Conservation (phyloP, 1,140 invertebrate species). For the Thaumetopoea pityocampa region DNA sequence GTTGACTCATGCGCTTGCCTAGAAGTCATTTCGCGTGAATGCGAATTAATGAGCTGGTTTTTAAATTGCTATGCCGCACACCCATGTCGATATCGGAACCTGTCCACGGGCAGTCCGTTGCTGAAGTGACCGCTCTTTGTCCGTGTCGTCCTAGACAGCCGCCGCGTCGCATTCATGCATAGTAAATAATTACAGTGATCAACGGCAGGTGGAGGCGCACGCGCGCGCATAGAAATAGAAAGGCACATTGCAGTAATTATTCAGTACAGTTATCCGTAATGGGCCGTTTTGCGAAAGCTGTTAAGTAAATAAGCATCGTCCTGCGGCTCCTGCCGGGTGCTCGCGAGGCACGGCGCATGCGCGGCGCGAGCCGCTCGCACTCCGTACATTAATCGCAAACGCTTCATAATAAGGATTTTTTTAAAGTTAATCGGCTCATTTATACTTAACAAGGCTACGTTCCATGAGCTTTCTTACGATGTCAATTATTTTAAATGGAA, state of each 20-base stretch:
- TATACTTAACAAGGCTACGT: conserved; percentile 14
- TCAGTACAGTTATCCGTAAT: conserved; percentile 74
- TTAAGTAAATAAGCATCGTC: conserved; percentile 67
- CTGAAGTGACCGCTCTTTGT: conserved; percentile 66
- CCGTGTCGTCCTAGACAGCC: conserved; percentile 68
- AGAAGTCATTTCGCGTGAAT: conserved; percentile 39
- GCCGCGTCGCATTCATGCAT: conserved; percentile 68
- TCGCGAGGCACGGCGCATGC: conserved; percentile 31
- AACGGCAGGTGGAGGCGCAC: conserved; percentile 66
- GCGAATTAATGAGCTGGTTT: conserved; percentile 59
- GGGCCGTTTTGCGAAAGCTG: conserved; percentile 71
- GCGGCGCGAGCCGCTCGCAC: conserved; percentile 15
- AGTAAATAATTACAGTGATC: conserved; percentile 73
- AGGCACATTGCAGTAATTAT: conserved; percentile 75
- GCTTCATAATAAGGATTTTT: conserved; percentile 35
- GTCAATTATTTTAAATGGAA: conserved; percentile 3
- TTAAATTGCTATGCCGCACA: conserved; percentile 57
- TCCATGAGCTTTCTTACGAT: conserved; percentile 5
- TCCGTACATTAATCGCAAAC: conserved; percentile 15
- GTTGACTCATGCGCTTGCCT: conserved; percentile 18
- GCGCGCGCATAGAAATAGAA: conserved; percentile 73
- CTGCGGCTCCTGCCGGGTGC: conserved; percentile 56
- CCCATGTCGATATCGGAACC: conserved; percentile 59
- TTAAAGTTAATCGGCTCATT: conserved; percentile 16
- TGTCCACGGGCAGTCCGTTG: conserved; percentile 45